A percentile compares a stretch with the other conserved stretches of the same genome.
phyloP scores from a whole-genome alignment of 1,140 invertebrate genomes.

The Notospermus geniculatus region DNA sequence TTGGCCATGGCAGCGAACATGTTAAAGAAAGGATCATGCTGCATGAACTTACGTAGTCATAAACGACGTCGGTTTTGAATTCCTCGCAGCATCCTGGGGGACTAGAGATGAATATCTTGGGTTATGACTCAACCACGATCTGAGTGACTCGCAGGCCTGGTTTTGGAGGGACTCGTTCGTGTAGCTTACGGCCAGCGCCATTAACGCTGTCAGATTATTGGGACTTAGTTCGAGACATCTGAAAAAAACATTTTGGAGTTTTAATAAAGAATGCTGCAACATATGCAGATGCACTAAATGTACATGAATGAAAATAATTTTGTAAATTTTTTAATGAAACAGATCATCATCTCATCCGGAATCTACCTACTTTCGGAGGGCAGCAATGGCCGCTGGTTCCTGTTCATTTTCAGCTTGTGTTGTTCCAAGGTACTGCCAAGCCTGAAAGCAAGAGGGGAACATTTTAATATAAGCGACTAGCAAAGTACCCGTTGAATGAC shows the following conservation, averaged over 20 bases:
- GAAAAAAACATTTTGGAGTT: slow-evolving; percentile 48
- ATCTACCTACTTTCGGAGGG: slow-evolving; percentile 71
- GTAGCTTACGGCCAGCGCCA: slow-evolving; percentile 89
- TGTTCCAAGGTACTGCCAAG: slow-evolving; percentile 65
- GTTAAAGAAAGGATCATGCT: too few relatives aligned
- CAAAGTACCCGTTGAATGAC: too few relatives aligned
- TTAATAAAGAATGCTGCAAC: background rate
- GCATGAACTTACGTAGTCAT: slow-evolving; percentile 34
- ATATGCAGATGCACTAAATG: too few relatives aligned
- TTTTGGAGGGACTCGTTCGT: slow-evolving; percentile 80
- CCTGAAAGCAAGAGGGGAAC: slow-evolving; percentile 32
- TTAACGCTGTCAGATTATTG: slow-evolving; percentile 77
- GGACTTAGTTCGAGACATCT: slow-evolving; percentile 75
- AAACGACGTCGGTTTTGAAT: slow-evolving; percentile 33
- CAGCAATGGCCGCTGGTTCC: slow-evolving; percentile 84
- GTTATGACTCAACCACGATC: slow-evolving; percentile 81
- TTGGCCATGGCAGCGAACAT: slow-evolving; percentile 34
- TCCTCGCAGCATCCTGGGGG: slow-evolving; percentile 32
- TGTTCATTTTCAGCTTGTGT: slow-evolving; percentile 92
- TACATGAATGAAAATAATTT: too few relatives aligned
- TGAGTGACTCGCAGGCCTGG: slow-evolving; percentile 61
- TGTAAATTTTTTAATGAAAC: too few relatives aligned
- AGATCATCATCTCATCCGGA: too few relatives aligned
- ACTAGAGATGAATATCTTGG: slow-evolving; percentile 78
- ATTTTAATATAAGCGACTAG: slow-evolving; percentile 5